Evolutionary conservation across 2,888 invertebrate species (phyloP).

Genomic region (Cylindroiulus punctatus): DNA sequence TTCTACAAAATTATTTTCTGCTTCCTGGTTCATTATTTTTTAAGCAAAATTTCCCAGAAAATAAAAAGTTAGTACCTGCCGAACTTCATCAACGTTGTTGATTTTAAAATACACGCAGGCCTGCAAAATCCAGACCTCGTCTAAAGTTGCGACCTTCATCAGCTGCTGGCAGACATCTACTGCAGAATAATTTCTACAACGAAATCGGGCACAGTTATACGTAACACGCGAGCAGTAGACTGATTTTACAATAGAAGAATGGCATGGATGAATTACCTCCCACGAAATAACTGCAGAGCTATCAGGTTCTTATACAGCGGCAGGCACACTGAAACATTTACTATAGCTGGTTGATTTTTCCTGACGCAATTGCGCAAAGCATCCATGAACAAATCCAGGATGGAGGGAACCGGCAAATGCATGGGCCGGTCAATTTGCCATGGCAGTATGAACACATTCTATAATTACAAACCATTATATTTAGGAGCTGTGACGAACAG

Average conservation of each 20-base stretch:
- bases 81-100: slow-evolving; percentile 54
- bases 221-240: not conserved
- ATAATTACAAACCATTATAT: not conserved
- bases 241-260: not conserved
- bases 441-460: slow-evolving; percentile 54
- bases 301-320: slow-evolving; percentile 56
- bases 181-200: slow-evolving; percentile 48
- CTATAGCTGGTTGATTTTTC: slow-evolving; percentile 13
- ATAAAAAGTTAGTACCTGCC: slow-evolving; percentile 8
- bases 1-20: too few species aligned
- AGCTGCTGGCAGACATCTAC: slow-evolving; percentile 53
- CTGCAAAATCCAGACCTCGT: slow-evolving; percentile 55
- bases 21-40: too few species aligned
- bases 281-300: slow-evolving; percentile 55
- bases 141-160: slow-evolving; percentile 46
- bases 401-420: not conserved
- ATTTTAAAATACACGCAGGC: slow-evolving; percentile 46
- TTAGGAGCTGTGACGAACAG: not conserved
- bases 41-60: too few species aligned
- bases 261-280: not conserved
- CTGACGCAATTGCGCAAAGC: slow-evolving; percentile 53
- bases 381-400: slow-evolving; percentile 31
- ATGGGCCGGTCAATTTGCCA: slow-evolving; percentile 7
- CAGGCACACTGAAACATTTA: slow-evolving; percentile 54
- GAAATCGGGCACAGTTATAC: not conserved